Evolutionary conservation across 2,888 invertebrate genomes (phyloP), one percentile per base, ranked within the genome.

Genomic region (Lithophane semibrunnea): DNA sequence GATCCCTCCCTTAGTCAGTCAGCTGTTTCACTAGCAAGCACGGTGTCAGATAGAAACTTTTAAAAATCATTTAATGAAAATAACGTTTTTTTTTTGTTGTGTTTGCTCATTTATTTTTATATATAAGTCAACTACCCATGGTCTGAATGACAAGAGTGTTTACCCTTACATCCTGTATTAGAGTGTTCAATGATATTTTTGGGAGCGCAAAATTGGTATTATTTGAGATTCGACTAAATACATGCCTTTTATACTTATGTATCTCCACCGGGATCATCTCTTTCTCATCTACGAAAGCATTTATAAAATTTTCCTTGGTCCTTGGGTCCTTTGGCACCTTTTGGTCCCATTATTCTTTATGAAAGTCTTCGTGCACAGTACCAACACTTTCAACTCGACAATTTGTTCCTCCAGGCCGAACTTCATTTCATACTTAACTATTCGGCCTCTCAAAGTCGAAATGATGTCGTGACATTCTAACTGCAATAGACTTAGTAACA

Each of bases 401-500:
- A 71, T 24, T 18, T 21, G 12, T 47, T 13, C n/a, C 16, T 4
- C 5, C 18, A 37, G 24, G 16, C n/a, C 18, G 8, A 44, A 12
- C 56, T 73, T n/a, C 3, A 12, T 72, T 73, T n/a, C 9, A 21
- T 9, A 54, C 18, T 44, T 63, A 18, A 18, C 44, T 18, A 10
- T 21, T 13, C 7, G 4, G 8, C 18, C 16, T 81, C 13, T 54
- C 16, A 52, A 76, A 47, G 24, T 44, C n/a, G 24, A 37, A 68
- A 58, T 61, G 21, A 58, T 4, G 24, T 3, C 13, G 60, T 84
- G 67, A 65, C 81, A 68, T 84, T 80, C 9, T 58, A 49, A 61
- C 21, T 66, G 18, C 52, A 69, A 56, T 49, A 12, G n/a, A 44
- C 44, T 79, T 67, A 67, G 81, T 56, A 80, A 80, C 80, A 68